phyloP scores from a whole-genome alignment of 2,888 invertebrate genomes.

The Hemicrepidius hirtus region DNA sequence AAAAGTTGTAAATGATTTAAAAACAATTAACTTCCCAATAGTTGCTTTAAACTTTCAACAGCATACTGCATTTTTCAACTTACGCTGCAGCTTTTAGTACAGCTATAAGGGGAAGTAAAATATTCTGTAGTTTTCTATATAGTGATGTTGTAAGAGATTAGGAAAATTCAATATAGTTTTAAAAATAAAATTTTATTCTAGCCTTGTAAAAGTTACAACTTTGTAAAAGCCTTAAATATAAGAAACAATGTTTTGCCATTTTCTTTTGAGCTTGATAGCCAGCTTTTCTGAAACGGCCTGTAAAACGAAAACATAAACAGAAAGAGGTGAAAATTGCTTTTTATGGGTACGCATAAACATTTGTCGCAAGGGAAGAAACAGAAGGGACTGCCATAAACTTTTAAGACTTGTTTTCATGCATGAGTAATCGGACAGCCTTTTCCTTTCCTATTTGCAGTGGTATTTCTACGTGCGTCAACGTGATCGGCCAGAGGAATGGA shows the following conservation, averaged over 20 bases:
- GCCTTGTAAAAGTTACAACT: constrained; percentile 23
- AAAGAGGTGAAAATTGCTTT: constrained; percentile 63
- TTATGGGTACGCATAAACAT: constrained; percentile 65
- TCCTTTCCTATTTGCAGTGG: constrained; percentile 74
- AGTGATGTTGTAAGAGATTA: constrained; percentile 3
- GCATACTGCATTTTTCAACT: too few species aligned
- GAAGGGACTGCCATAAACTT: constrained; percentile 60
- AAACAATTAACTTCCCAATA: too few species aligned
- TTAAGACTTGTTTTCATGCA: constrained; percentile 58
- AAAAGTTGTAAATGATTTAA: too few species aligned
- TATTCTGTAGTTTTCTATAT: constrained; percentile 4
- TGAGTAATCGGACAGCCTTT: constrained; percentile 54
- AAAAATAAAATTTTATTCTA: constrained; percentile 12
- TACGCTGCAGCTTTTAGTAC: too few species aligned
- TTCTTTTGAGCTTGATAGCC: constrained; percentile 38
- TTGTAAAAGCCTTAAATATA: constrained; percentile 29
- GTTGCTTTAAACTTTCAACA: too few species aligned
- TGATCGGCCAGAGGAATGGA: constrained; percentile 80
- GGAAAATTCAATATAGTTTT: not conserved
- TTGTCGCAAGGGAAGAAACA: constrained; percentile 56
- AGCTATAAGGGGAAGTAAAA: too few species aligned
- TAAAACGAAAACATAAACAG: constrained; percentile 60
- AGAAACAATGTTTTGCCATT: constrained; percentile 39
- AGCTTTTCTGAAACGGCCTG: constrained; percentile 46
- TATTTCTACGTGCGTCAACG: constrained; percentile 79